phyloP scores from a whole-genome alignment of 2,797 vertebrate species.

The Macropus fuliginosus region DNA sequence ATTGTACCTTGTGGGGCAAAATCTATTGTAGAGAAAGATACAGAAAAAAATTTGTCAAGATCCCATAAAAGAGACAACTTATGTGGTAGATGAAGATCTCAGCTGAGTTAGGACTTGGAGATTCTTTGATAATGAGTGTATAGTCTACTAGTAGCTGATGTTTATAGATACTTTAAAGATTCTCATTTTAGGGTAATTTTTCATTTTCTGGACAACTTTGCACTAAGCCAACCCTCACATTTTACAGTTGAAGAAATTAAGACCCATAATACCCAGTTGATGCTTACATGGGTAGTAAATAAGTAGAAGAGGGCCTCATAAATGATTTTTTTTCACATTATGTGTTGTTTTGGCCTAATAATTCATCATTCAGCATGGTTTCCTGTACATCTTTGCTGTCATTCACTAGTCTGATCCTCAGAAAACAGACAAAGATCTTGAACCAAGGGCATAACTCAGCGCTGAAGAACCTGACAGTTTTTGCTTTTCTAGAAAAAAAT shows the following conservation, averaged over 20 bases:
- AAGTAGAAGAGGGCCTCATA: background rate
- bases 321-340: background rate
- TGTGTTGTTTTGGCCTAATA: background rate
- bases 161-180: background rate
- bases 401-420: background rate
- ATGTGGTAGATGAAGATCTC: background rate
- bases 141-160: background rate
- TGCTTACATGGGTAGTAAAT: background rate
- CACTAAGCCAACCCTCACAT: background rate
- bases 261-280: background rate
- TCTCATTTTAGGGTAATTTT: background rate
- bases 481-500: background rate
- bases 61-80: background rate
- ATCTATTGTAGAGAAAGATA: background rate
- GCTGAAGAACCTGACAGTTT: background rate
- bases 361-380: background rate
- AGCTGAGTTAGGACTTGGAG: background rate
- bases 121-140: background rate
- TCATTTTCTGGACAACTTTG: background rate
- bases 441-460: background rate
- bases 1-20: background rate
- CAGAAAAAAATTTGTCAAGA: too few species aligned
- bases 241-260: background rate
- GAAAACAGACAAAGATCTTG: background rate
- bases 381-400: background rate